Base-by-base conservation (phyloP, 2,113 vertebrate genomes). In the Pteruthius melanotis region DNA sequence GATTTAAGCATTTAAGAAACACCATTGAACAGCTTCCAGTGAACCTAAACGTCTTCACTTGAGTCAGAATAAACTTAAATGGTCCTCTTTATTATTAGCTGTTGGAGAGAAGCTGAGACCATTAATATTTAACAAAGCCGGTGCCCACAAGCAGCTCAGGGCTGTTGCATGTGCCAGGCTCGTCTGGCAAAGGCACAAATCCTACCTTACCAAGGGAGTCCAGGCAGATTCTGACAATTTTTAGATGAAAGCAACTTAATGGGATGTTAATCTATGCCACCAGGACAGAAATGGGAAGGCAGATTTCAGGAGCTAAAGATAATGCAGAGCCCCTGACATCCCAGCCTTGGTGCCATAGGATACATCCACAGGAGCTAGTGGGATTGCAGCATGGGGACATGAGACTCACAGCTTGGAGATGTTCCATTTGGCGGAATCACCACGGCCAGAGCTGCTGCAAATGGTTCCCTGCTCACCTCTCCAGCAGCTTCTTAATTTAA, bases 41-140 rank as follows among this genome's bases (percentile, higher is more conserved):
- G 40, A 83, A 89, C 83, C 39, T 63, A 75, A 92, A 80, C 37
- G 31, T 93, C 93, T 90, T 81, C 26, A 33, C 61, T 89, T 77
- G 53, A 78, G 72, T 85, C 83, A 71, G 85, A 83, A 87, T 74
- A 89, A 94, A 85, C 77, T 79, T 35, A 63, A 87, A 89, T 7
- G 66, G 72, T 82, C 70, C 59, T 45, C 95, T 94, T 96, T 75
- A 95, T 72, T 95, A 86, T 89, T 64, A 75, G 76, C 47, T 81
- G 44, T 72, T 42, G 87, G 35, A 88, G 37, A 94, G 47, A 52
- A 74, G 57, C 12, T 65, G 70, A 69, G 59, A 18, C 39, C 23
- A 40, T 93, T 76, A 69, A 92, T 71, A 84, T 93, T 96, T 89
- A 87, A 92, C 90, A 76, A 84, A 83, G 40, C 8, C 49, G 37